These are phyloP conservation scores for Casuarius casuarius DNA, from an alignment of 2,113 vertebrate species.

Conservation along the genomic window DNA sequence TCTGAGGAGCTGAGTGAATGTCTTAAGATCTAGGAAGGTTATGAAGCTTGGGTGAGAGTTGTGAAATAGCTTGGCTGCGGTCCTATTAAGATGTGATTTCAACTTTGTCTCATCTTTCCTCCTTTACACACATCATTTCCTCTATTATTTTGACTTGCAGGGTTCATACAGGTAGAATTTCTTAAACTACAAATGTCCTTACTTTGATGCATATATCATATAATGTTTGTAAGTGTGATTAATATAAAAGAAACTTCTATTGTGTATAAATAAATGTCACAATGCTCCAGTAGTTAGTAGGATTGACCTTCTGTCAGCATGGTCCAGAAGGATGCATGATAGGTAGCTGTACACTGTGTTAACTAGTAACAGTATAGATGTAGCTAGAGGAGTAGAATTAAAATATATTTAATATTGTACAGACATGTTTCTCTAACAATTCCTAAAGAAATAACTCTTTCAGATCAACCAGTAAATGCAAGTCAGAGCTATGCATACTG, in stretches of 20 bases:
- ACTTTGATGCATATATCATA: not conserved
- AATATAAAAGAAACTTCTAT: not conserved
- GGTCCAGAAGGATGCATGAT: not conserved
- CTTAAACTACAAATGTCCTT: not conserved
- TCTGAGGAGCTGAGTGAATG: not conserved
- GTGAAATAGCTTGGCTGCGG: not conserved
- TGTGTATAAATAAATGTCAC: not conserved
- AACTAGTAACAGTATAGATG: not conserved
- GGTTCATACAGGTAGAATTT: not conserved
- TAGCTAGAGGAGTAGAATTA: not conserved
- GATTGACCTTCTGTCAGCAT: not conserved
- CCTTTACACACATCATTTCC: not conserved
- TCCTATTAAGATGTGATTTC: not conserved
- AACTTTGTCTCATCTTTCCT: not conserved
- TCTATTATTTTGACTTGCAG: not conserved
- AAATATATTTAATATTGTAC: not conserved
- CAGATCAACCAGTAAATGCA: not conserved
- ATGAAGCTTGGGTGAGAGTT: not conserved
- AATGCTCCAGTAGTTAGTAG: not conserved
- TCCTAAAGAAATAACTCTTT: not conserved
- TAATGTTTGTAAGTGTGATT: accelerated
- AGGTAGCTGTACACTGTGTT: not conserved
- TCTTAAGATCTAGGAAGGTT: not conserved
- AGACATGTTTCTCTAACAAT: not conserved
- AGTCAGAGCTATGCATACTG: not conserved